Percentiles rank a stretch among this genome's conserved stretches.
Evolutionary conservation across 2,797 vertebrate genomes (phyloP).

Genomic region (Sorex maritimensis): DNA sequence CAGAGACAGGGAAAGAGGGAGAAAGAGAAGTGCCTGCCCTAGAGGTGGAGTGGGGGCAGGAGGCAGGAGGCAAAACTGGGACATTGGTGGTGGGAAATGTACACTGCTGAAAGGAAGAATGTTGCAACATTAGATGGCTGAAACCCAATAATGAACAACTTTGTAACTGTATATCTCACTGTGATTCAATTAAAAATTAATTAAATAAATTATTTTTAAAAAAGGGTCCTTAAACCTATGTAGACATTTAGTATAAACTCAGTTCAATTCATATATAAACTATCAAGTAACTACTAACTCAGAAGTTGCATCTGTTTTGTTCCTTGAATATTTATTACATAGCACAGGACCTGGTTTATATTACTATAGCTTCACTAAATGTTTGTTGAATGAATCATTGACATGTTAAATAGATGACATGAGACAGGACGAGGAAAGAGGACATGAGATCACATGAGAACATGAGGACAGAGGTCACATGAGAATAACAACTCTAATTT

Average conservation of each 20-base stretch:
- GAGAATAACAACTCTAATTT: background rate
- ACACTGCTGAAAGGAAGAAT: too few species aligned
- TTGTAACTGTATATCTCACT: too few species aligned
- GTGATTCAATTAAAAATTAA: too few species aligned
- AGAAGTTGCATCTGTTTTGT: background rate
- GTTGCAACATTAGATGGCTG: too few species aligned
- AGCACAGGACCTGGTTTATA: background rate
- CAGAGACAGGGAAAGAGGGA: too few species aligned
- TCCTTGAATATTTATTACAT: background rate
- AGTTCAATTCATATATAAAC: background rate
- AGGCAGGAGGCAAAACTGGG: too few species aligned
- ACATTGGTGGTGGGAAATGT: too few species aligned
- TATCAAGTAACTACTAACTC: background rate
- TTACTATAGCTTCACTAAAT: background rate
- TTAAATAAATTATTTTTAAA: too few species aligned
- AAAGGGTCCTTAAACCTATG: background rate
- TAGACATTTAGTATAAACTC: background rate
- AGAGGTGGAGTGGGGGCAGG: too few species aligned
- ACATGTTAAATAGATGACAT: background rate
- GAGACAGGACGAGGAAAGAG: too few species aligned
- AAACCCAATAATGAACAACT: too few species aligned
- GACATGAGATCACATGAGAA: background rate
- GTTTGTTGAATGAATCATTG: slow-evolving; percentile 3
- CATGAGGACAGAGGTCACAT: background rate
- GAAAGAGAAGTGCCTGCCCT: too few species aligned